These are phyloP conservation scores for Zenarchopterus dispar DNA, from an alignment of 2,797 vertebrate genomes.

Conservation along the genomic window DNA sequence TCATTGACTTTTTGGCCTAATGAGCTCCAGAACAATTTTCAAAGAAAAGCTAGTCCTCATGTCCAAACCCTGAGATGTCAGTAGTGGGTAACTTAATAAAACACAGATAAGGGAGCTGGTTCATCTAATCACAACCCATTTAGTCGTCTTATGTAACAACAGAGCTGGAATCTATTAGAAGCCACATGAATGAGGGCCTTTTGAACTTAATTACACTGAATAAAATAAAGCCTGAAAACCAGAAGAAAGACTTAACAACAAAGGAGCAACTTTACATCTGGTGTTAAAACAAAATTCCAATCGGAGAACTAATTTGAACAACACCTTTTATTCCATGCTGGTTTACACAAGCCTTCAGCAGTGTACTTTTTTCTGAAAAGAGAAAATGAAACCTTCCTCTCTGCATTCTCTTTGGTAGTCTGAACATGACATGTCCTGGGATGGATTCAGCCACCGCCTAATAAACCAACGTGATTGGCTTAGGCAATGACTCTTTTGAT, in stretches of 20 bases:
- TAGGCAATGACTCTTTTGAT: too few species aligned
- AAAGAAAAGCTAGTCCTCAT: neutral
- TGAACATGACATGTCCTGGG: too few species aligned
- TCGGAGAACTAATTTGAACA: slow-evolving; percentile 6
- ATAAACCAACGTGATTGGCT: too few species aligned
- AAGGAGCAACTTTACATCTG: slow-evolving; percentile 24
- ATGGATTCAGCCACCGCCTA: too few species aligned
- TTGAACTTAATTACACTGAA: slow-evolving; percentile 37
- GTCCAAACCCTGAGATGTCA: slow-evolving; percentile 35
- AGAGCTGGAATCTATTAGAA: slow-evolving; percentile 42
- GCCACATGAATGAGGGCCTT: slow-evolving; percentile 25
- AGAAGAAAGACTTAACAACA: slow-evolving; percentile 22
- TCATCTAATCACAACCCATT: slow-evolving; percentile 16
- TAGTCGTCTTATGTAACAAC: slow-evolving; percentile 18
- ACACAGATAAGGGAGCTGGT: slow-evolving; percentile 11
- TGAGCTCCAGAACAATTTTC: slow-evolving; percentile 20
- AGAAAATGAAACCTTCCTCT: too few species aligned
- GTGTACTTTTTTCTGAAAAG: too few species aligned
- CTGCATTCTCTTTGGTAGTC: too few species aligned
- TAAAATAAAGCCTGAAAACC: slow-evolving; percentile 16
- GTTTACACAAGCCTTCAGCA: too few species aligned
- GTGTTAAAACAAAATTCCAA: slow-evolving; percentile 27
- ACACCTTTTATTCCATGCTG: slow-evolving; percentile 6
- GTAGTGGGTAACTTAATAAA: slow-evolving; percentile 41
- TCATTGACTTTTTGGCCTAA: slow-evolving; percentile 40